phyloP scores from a whole-genome alignment of 2,888 invertebrate species.

The Neoascia interrupta region DNA sequence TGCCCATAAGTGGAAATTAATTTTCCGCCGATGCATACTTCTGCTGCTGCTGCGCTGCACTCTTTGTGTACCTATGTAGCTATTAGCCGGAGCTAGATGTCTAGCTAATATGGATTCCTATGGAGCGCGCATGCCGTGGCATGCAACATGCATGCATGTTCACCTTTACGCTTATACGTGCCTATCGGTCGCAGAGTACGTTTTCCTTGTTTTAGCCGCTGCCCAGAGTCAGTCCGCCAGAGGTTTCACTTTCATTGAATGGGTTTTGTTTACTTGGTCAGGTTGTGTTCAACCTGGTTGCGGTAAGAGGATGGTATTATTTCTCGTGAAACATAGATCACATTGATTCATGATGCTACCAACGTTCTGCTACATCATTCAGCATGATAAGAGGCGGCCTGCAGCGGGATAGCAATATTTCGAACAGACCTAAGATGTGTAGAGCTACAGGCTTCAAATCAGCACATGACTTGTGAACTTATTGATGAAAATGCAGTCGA shows the following conservation, averaged over 20 bases:
- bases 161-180: constrained; percentile 47
- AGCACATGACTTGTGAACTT: too few relatives aligned
- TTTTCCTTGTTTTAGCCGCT: background rate
- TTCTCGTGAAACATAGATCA: too few relatives aligned
- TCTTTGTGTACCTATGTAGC: constrained; percentile 19
- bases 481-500: too few relatives aligned
- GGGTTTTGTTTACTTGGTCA: constrained; percentile 4
- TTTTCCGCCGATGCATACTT: constrained; percentile 43
- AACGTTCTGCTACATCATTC: too few relatives aligned
- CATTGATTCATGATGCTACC: too few relatives aligned
- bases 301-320: too few relatives aligned
- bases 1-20: constrained; percentile 68
- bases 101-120: constrained; percentile 50
- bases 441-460: too few relatives aligned
- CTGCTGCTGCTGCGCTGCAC: constrained; percentile 21
- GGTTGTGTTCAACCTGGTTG: constrained; percentile 4
- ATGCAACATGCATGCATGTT: constrained; percentile 27
- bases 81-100: constrained; percentile 52
- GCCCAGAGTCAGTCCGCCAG: background rate
- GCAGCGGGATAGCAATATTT: too few relatives aligned
- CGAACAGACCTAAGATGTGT: too few relatives aligned
- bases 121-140: constrained; percentile 39
- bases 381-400: too few relatives aligned
- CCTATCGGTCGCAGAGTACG: constrained; percentile 9
- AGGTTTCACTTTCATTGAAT: constrained; percentile 40